These are phyloP conservation scores for Erebia epiphron DNA, from an alignment of 2,888 invertebrate genomes.

Conservation along the genomic window DNA sequence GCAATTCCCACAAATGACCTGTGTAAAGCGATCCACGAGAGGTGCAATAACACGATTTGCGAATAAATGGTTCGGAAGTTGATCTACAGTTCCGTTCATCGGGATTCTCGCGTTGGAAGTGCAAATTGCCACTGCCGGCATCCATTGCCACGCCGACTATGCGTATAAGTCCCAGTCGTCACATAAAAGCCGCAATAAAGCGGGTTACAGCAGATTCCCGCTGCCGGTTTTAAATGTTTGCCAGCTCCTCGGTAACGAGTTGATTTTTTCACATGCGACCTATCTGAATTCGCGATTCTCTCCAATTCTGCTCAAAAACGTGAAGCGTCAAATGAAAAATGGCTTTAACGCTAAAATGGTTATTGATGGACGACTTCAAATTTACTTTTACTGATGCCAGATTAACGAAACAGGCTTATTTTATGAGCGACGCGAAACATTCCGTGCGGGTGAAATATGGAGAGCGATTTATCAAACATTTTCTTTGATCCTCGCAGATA, in stretches of 20 bases:
- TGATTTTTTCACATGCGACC: conserved; percentile 63
- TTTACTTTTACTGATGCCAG: conserved; percentile 70
- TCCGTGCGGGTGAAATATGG: conserved; percentile 39
- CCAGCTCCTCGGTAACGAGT: conserved; percentile 52
- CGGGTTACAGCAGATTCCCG: conserved; percentile 25
- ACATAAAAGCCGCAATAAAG: conserved; percentile 67
- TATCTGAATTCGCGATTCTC: conserved; percentile 62
- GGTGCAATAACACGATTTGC: conserved; percentile 80
- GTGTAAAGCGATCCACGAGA: conserved; percentile 72
- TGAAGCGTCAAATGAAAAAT: conserved; percentile 70
- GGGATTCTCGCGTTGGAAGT: conserved; percentile 53
- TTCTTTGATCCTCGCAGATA: conserved; percentile 35
- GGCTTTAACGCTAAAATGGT: conserved; percentile 75
- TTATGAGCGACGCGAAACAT: conserved; percentile 39
- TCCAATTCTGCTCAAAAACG: conserved; percentile 62
- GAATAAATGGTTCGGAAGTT: conserved; percentile 79
- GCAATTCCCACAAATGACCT: conserved; percentile 76
- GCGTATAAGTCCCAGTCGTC: conserved; percentile 35
- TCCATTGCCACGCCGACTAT: conserved; percentile 63
- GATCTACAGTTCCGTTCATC: conserved; percentile 65
- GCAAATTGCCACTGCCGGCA: conserved; percentile 57
- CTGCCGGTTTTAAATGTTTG: conserved; percentile 48
- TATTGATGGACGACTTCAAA: conserved; percentile 72
- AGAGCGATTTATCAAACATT: conserved; percentile 39
- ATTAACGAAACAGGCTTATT: conserved; percentile 54